Evolutionary conservation across 2,888 invertebrate species (phyloP).

Genomic region (Horisme vitalbata): DNA sequence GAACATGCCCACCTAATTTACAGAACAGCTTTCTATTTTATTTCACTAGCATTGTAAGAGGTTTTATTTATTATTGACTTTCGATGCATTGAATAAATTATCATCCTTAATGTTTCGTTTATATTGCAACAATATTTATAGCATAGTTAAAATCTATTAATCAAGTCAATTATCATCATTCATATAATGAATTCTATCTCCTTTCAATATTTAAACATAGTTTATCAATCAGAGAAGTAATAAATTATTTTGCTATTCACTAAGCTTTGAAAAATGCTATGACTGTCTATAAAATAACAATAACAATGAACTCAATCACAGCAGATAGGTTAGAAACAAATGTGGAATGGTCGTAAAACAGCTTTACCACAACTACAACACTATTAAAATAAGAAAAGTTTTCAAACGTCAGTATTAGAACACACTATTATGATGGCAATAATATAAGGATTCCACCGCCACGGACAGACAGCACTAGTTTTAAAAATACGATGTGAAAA

Average conservation of each 20-base stretch:
- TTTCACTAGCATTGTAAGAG: constrained; percentile 1
- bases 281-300: too few relatives aligned
- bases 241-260: too few relatives aligned
- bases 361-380: constrained; percentile 32
- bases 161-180: too few relatives aligned
- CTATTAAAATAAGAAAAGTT: constrained; percentile 50
- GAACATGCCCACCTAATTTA: not conserved
- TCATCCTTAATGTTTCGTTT: not conserved
- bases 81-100: constrained; percentile 17
- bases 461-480: too few relatives aligned
- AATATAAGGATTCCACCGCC: too few relatives aligned
- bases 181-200: too few relatives aligned
- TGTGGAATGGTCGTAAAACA: constrained; percentile 19
- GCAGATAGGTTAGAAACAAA: not conserved
- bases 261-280: too few relatives aligned
- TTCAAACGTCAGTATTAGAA: constrained; percentile 14
- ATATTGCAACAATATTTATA: not conserved
- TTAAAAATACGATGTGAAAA: too few relatives aligned
- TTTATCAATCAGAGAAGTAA: too few relatives aligned
- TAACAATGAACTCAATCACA: too few relatives aligned
- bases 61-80: not conserved
- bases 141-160: not conserved
- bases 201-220: too few relatives aligned
- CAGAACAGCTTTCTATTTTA: constrained; percentile 16
- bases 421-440: too few relatives aligned